Conservation (phyloP, 1,140 invertebrate species). For the Maniola jurtina region DNA sequence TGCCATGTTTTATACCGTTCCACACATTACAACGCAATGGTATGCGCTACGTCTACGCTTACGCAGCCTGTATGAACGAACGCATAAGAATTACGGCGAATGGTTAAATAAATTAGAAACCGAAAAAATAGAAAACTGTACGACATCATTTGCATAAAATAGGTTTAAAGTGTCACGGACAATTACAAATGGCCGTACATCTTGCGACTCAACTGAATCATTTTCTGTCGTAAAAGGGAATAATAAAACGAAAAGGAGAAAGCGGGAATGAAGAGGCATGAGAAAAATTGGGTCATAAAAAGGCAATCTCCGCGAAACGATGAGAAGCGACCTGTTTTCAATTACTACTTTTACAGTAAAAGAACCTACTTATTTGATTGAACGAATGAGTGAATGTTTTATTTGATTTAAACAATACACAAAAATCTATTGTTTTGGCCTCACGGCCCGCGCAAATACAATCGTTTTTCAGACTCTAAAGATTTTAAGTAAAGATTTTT, state of each 20-base stretch:
- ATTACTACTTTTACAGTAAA: constrained; percentile 19
- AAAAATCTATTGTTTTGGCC: too few relatives aligned
- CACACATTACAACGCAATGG: too few relatives aligned
- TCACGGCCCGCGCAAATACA: too few relatives aligned
- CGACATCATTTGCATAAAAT: neutral
- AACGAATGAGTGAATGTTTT: neutral
- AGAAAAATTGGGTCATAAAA: constrained; percentile 32
- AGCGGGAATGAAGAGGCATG: constrained; percentile 22
- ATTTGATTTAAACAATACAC: neutral
- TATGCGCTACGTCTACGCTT: too few relatives aligned
- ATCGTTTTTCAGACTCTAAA: too few relatives aligned
- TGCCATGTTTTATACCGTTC: too few relatives aligned
- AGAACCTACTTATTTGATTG: neutral
- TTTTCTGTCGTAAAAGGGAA: constrained; percentile 16
- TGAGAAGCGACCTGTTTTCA: constrained; percentile 28
- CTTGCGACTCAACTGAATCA: constrained; percentile 3
- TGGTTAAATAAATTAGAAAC: too few relatives aligned
- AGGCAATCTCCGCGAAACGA: constrained; percentile 27
- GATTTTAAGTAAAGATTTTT: too few relatives aligned
- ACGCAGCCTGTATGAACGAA: too few relatives aligned
- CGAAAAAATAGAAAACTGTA: neutral
- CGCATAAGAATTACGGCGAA: too few relatives aligned
- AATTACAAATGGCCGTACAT: constrained; percentile 2
- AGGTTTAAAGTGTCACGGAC: neutral
- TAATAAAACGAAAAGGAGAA: constrained; percentile 26